These are phyloP conservation scores for Lithophane leautieri DNA, from an alignment of 2,888 invertebrate species.

Conservation along the genomic window DNA sequence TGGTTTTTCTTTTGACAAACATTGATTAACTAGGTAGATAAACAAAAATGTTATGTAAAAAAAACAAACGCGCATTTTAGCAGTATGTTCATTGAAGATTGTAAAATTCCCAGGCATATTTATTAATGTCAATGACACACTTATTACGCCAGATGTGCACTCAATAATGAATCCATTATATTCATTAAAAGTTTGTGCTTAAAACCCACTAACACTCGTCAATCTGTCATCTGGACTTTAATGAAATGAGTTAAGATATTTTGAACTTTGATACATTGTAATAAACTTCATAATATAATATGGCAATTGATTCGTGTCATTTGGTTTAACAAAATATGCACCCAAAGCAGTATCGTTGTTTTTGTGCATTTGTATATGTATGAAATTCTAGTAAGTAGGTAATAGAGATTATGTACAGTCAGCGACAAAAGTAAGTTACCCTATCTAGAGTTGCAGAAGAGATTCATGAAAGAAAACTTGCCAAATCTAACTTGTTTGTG, in stretches of 20 bases:
- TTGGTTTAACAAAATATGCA: slow-evolving; percentile 29
- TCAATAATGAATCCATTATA: slow-evolving; percentile 58
- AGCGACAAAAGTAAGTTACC: slow-evolving; percentile 13
- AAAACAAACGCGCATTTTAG: background rate
- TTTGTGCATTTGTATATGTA: background rate
- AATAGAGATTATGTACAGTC: background rate
- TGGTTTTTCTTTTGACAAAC: background rate
- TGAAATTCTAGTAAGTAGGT: background rate
- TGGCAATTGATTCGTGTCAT: slow-evolving; percentile 7
- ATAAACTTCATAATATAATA: slow-evolving; percentile 31
- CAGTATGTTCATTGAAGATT: slow-evolving; percentile 12
- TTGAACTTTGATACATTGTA: slow-evolving; percentile 12
- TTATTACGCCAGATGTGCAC: slow-evolving; percentile 62
- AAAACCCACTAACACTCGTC: slow-evolving; percentile 57
- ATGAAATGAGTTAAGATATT: slow-evolving; percentile 22
- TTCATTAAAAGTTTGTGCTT: slow-evolving; percentile 51
- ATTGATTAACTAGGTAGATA: background rate
- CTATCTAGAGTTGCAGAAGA: background rate
- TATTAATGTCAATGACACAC: slow-evolving; percentile 55
- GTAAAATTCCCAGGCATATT: slow-evolving; percentile 50
- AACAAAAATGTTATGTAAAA: background rate
- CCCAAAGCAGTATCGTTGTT: background rate
- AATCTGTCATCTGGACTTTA: slow-evolving; percentile 57
- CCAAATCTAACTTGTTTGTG: background rate
- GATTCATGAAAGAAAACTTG: slow-evolving; percentile 12